Conservation (phyloP, 2,888 invertebrate genomes). For the Drosophila mimica region DNA sequence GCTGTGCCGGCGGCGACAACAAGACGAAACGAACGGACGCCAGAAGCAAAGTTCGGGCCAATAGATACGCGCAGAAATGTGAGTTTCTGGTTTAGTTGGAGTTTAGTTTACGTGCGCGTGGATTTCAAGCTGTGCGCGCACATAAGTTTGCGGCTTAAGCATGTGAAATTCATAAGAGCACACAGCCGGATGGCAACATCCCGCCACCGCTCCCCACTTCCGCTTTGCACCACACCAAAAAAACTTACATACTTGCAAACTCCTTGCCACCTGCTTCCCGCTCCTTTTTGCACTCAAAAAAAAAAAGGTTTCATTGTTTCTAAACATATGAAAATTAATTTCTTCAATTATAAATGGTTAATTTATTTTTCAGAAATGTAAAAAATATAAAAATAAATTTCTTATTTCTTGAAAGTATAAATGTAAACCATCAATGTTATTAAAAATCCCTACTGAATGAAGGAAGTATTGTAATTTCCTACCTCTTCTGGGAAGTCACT, state of each 20-base stretch:
- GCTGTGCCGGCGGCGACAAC: conserved; percentile 43
- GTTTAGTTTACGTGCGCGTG: conserved; percentile 78
- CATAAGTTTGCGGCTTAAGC: conserved; percentile 80
- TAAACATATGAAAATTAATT: neutral
- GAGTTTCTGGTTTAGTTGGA: conserved; percentile 64
- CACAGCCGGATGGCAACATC: conserved; percentile 43
- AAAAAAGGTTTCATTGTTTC: neutral
- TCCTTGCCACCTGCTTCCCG: conserved; percentile 14
- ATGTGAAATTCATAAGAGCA: conserved; percentile 79
- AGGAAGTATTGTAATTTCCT: neutral
- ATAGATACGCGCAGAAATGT: conserved; percentile 31
- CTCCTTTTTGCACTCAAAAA: neutral
- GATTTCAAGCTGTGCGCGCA: conserved; percentile 81
- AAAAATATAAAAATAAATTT: neutral
- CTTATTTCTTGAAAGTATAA: neutral
- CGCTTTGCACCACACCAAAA: neutral
- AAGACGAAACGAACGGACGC: conserved; percentile 4
- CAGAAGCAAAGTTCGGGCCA: conserved; percentile 46
- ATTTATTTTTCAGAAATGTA: neutral
- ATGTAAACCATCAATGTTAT: too few species aligned
- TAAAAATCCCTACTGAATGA: neutral
- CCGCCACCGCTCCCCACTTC: neutral
- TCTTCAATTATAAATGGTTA: neutral
- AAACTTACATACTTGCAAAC: neutral
- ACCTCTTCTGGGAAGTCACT: neutral